These are phyloP conservation scores for Sinopyrophorus schimmeli DNA, from an alignment of 2,888 invertebrate species.

Conservation along the genomic window DNA sequence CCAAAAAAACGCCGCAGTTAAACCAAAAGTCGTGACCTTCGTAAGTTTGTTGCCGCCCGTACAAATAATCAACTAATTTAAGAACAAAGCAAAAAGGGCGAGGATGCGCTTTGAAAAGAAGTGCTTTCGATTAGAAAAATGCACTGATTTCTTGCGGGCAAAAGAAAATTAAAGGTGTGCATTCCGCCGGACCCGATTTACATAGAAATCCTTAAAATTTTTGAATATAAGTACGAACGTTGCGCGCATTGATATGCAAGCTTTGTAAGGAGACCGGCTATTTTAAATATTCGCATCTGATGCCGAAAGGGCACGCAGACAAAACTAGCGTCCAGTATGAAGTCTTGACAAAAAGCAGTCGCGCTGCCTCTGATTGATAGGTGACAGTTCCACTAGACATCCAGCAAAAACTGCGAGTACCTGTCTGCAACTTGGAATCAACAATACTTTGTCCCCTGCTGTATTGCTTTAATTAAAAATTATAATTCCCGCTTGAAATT, in stretches of 20 bases:
- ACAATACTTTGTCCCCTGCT: conserved; percentile 35
- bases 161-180: no score
- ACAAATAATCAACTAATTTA: no score
- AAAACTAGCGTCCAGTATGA: conserved; percentile 55
- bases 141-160: no score
- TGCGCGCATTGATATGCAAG: conserved; percentile 35
- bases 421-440: conserved; percentile 33
- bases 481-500: conserved; percentile 50
- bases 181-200: no score
- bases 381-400: conserved; percentile 56
- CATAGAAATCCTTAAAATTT: no score
- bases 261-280: conserved; percentile 43
- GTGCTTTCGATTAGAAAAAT: no score
- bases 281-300: conserved; percentile 53
- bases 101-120: no score
- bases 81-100: no score
- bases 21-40: no score
- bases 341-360: conserved; percentile 57
- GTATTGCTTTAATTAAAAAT: conserved; percentile 46
- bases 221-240: conserved; percentile 15
- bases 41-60: no score
- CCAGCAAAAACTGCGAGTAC: conserved; percentile 48
- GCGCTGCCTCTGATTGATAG: conserved; percentile 56
- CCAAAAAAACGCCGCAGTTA: no score
- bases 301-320: conserved; percentile 45